Evolutionary conservation across 2,888 invertebrate genomes (phyloP).

Genomic region (Drosophila fungiperda): DNA sequence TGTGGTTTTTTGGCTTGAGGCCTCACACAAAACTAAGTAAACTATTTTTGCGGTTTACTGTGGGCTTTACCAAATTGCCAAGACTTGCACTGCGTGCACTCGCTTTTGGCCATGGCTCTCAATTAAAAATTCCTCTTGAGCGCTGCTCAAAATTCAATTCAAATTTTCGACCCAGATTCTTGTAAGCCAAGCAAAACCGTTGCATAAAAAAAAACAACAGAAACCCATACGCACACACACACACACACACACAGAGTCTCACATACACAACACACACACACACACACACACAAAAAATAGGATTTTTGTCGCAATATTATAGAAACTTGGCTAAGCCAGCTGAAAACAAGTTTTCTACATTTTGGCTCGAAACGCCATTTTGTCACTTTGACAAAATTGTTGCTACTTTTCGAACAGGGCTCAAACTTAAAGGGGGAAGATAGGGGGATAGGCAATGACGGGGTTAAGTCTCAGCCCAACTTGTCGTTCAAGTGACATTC

Average conservation of each 20-base stretch:
- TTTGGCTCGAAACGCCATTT: conserved; percentile 72
- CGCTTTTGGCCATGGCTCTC: conserved; percentile 48
- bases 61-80: conserved; percentile 31
- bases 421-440: neutral
- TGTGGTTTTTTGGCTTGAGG: conserved; percentile 51
- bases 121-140: conserved; percentile 77
- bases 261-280: conserved; percentile 21
- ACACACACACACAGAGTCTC: conserved; percentile 4
- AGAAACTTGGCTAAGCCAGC: conserved; percentile 64
- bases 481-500: conserved; percentile 81
- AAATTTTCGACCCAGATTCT: conserved; percentile 62
- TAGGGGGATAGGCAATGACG: neutral
- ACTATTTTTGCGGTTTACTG: conserved; percentile 71
- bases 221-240: conserved; percentile 20
- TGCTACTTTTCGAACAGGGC: conserved; percentile 54
- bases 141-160: conserved; percentile 75
- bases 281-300: conserved; percentile 1
- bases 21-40: conserved; percentile 39
- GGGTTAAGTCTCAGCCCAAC: conserved; percentile 39
- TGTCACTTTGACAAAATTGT: conserved; percentile 80
- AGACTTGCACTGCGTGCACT: conserved; percentile 61
- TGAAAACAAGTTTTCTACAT: conserved; percentile 69
- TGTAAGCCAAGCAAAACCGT: conserved; percentile 66
- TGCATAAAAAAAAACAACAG: conserved; percentile 62
- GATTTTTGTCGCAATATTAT: conserved; percentile 28